Base-by-base conservation (phyloP, 2,797 vertebrate genomes). In the Hapalemur alaotrensis region DNA sequence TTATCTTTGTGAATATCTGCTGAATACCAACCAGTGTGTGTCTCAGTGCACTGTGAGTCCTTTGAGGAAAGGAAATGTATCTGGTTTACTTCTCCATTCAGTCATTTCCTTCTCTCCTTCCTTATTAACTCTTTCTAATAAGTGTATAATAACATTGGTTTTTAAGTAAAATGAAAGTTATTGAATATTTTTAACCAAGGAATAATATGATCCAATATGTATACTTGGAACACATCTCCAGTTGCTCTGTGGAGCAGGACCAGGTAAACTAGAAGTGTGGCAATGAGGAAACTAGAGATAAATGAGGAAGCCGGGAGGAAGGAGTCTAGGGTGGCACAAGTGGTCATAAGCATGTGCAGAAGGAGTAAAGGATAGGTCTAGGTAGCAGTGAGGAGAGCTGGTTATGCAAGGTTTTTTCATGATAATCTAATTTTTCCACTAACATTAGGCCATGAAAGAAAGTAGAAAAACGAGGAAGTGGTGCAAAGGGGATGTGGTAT, bases 101-200 rank as follows among this genome's bases (percentile, higher is more conserved):
- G 20, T 63, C 63, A 76, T 65, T 84, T 75, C 43, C 38, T 76
- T 35, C 25, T 78, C 28, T 95, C 35, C 2, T 52, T 73, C 20
- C 57, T 78, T 89, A 50, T 63, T 83, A 95, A 88, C 54, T 7
- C 0, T 88, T 82, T 67, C 76, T 88, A 23, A 81, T 41, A 78
- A 72, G 25, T 72, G 22, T 32, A 32, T 73, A 28, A 82, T 15
- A 93, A 69, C 35, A 89, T 46, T 72, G 30, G 7, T 23, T 89
- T 80, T 83, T 88, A 93, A 57, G n/a, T 14, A 92, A 90, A 95
- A 61, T 69, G 28, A 81, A 96, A 87, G 9, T 23, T 32, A 46
- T 2, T 38, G 1, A 48, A 30, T 91, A 83, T 52, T 95, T 94
- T 92, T 83, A 95, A 87, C 46, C 65, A 43, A 67, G 38, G 57